Percentiles rank a stretch among this genome's conserved stretches.
These are phyloP conservation scores for Rhyacichthys aspro DNA, from an alignment of 2,797 vertebrate species.

Conservation along the genomic window DNA sequence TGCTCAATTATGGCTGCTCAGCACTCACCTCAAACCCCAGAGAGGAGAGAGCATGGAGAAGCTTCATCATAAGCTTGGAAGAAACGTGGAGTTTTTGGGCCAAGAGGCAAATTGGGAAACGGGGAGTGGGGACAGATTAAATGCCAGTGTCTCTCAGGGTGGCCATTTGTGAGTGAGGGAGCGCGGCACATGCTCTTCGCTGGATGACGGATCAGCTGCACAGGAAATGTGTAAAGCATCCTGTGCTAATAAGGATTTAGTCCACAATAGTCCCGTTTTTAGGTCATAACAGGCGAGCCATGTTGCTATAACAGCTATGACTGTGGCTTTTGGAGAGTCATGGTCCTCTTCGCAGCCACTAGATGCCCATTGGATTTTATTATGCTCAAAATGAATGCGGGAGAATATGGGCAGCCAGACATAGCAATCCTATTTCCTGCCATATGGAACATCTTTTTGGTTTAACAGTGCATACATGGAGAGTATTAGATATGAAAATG, in stretches of 20 bases:
- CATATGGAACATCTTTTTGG: constrained; percentile 7
- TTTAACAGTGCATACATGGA: constrained; percentile 11
- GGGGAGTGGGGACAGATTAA: constrained; percentile 19
- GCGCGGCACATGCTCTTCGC: constrained; percentile 1
- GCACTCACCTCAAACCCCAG: constrained; percentile 13
- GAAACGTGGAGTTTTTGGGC: constrained; percentile 17
- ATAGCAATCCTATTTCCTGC: constrained; percentile 10
- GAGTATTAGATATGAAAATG: constrained; percentile 5
- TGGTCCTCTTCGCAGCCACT: neutral
- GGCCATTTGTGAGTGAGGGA: constrained; percentile 15
- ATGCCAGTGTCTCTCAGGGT: constrained; percentile 14
- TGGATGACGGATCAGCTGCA: neutral
- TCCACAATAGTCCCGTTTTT: constrained; percentile 1
- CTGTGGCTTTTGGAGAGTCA: neutral
- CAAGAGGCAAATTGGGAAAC: constrained; percentile 15
- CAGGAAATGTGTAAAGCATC: neutral
- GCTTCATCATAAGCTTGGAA: constrained; percentile 22
- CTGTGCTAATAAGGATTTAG: constrained; percentile 5
- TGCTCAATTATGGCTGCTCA: neutral
- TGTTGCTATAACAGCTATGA: constrained; percentile 2
- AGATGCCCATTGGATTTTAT: neutral
- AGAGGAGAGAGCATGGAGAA: constrained; percentile 14
- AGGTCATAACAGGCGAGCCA: constrained; percentile 1
- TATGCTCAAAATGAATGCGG: neutral
- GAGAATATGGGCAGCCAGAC: neutral